A percentile compares a stretch with the other conserved stretches of the same genome.
Evolutionary conservation across 2,888 invertebrate species (phyloP).

Genomic region (Sepioteuthis lessoniana): DNA sequence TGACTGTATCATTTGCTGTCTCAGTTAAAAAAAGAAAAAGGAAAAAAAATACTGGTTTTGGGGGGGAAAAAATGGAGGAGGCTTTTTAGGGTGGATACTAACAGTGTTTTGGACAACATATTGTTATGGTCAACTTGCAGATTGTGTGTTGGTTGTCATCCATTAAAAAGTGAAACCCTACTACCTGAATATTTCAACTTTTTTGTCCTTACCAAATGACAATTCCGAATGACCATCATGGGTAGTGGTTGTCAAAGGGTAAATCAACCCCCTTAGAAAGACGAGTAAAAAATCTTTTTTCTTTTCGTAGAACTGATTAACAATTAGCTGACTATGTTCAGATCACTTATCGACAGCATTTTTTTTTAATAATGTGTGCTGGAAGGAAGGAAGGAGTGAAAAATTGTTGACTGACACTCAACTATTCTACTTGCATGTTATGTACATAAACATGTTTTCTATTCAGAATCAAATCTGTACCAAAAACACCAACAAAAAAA

Average conservation of each 20-base stretch:
- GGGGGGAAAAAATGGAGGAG: too few species aligned
- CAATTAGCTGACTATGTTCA: background rate
- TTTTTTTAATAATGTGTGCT: background rate
- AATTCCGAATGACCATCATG: background rate
- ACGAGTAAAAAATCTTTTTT: too few species aligned
- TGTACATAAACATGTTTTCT: slow-evolving; percentile 4
- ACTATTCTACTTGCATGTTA: background rate
- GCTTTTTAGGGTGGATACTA: background rate
- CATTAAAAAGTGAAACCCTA: background rate
- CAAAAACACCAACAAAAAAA: background rate
- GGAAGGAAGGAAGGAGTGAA: background rate
- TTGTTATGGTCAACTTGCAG: background rate
- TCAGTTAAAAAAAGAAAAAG: background rate
- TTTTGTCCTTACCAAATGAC: background rate
- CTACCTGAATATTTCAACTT: background rate
- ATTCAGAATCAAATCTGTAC: background rate
- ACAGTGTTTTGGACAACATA: background rate
- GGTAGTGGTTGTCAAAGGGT: background rate
- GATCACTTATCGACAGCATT: background rate
- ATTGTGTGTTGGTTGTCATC: background rate
- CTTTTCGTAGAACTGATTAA: too few species aligned
- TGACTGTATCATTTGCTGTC: slow-evolving; percentile 33
- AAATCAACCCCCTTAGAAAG: too few species aligned
- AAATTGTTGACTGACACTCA: background rate
- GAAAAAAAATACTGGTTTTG: background rate